A percentile compares a stretch with the other conserved stretches of the same genome.
Conservation (phyloP, 2,797 vertebrate species). For the Lepus oiostolus region DNA sequence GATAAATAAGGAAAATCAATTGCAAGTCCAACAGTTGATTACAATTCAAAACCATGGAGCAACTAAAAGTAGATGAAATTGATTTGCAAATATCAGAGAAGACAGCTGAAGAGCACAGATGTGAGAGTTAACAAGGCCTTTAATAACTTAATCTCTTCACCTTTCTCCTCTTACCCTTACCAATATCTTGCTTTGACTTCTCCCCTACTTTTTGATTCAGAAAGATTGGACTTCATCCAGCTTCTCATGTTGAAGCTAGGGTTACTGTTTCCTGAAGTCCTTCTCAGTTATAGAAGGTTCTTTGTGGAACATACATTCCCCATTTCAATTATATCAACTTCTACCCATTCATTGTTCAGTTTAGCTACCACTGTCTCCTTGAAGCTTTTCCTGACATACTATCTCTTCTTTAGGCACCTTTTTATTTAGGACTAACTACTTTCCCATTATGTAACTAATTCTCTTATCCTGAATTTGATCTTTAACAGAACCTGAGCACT, state of each 20-base stretch:
- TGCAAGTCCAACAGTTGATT: neutral
- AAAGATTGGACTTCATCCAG: neutral
- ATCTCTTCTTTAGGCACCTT: neutral
- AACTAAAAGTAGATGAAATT: conserved; percentile 1
- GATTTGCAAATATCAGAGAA: neutral
- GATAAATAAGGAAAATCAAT: neutral
- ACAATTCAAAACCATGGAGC: neutral
- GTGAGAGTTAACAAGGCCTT: neutral
- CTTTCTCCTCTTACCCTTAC: neutral
- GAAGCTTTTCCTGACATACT: neutral
- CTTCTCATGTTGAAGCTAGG: neutral
- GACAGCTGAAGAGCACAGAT: neutral
- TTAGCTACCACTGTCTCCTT: neutral
- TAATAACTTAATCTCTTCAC: neutral
- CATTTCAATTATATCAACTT: neutral
- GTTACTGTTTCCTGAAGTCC: neutral
- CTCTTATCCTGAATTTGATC: neutral
- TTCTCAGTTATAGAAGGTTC: neutral
- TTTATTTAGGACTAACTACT: neutral
- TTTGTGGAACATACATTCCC: neutral
- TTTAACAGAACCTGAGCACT: neutral
- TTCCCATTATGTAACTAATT: neutral
- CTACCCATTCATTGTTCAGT: neutral
- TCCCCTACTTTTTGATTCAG: neutral
- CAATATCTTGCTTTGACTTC: neutral